These are phyloP conservation scores for Cydia fagiglandana DNA, from an alignment of 1,140 invertebrate genomes.

Conservation along the genomic window DNA sequence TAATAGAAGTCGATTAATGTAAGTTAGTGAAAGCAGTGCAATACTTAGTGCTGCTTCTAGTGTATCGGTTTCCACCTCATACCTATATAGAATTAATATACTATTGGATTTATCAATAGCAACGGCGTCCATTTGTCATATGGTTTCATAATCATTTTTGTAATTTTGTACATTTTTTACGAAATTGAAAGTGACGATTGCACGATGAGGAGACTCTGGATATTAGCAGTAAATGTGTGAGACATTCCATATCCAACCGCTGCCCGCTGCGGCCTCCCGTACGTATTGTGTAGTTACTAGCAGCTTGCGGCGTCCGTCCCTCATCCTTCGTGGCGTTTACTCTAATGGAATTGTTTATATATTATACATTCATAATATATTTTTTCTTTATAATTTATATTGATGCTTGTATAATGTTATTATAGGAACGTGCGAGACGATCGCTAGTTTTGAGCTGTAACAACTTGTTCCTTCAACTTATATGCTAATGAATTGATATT, in stretches of 20 bases:
- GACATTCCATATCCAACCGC: slow-evolving; percentile 76
- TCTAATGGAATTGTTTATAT: slow-evolving; percentile 40
- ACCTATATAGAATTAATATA: slow-evolving; percentile 68
- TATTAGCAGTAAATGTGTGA: slow-evolving; percentile 70
- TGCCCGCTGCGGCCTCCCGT: neutral
- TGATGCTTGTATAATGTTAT: slow-evolving; percentile 28
- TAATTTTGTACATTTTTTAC: slow-evolving; percentile 78
- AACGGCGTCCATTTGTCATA: slow-evolving; percentile 56
- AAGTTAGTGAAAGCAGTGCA: slow-evolving; percentile 55
- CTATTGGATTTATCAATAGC: slow-evolving; percentile 61
- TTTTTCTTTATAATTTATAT: slow-evolving; percentile 17
- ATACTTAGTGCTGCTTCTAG: slow-evolving; percentile 46
- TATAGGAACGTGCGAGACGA: slow-evolving; percentile 9
- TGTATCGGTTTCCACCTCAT: slow-evolving; percentile 59
- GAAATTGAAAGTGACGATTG: slow-evolving; percentile 70
- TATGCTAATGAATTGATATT: slow-evolving; percentile 28
- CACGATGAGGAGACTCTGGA: slow-evolving; percentile 58
- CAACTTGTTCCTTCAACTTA: slow-evolving; percentile 9
- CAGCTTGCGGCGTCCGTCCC: neutral
- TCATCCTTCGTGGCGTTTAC: slow-evolving; percentile 20
- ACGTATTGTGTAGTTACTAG: no score
- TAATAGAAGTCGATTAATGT: slow-evolving; percentile 46
- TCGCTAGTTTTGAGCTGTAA: neutral
- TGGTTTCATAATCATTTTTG: slow-evolving; percentile 74
- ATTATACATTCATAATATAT: slow-evolving; percentile 33